Evolutionary conservation across 1,140 invertebrate species (phyloP).

Genomic region (Chelonus insularis): DNA sequence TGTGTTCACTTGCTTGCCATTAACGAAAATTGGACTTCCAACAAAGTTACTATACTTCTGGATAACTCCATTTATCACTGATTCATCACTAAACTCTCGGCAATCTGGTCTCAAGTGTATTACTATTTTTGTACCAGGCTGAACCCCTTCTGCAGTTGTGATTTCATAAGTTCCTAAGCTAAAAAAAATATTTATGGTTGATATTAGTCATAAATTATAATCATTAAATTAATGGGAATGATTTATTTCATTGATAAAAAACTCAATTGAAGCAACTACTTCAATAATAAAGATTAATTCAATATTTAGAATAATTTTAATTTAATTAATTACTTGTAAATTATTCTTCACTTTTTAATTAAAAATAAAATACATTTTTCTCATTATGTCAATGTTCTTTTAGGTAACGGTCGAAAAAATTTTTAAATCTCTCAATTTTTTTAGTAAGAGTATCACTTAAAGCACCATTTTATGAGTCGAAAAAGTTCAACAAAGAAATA

Average conservation of each 20-base stretch:
- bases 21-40: conserved; percentile 87
- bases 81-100: conserved; percentile 87
- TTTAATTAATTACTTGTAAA: background rate
- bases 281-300: too few relatives aligned
- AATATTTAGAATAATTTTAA: too few relatives aligned
- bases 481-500: too few relatives aligned
- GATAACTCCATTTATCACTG: conserved; percentile 81
- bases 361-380: too few relatives aligned
- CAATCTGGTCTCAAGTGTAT: conserved; percentile 85
- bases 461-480: too few relatives aligned
- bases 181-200: conserved; percentile 31
- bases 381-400: too few relatives aligned
- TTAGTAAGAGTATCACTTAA: too few relatives aligned
- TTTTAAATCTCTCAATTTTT: too few relatives aligned
- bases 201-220: background rate
- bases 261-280: too few relatives aligned
- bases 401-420: background rate
- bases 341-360: background rate
- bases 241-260: too few relatives aligned
- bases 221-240: too few relatives aligned
- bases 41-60: conserved; percentile 98
- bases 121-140: conserved; percentile 91
- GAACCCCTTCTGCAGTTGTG: conserved; percentile 78
- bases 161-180: conserved; percentile 90
- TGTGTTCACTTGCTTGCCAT: conserved; percentile 83